Percentiles rank a stretch among this genome's conserved stretches.
Conservation (phyloP, 1,140 invertebrate genomes). For the Atta texana region DNA sequence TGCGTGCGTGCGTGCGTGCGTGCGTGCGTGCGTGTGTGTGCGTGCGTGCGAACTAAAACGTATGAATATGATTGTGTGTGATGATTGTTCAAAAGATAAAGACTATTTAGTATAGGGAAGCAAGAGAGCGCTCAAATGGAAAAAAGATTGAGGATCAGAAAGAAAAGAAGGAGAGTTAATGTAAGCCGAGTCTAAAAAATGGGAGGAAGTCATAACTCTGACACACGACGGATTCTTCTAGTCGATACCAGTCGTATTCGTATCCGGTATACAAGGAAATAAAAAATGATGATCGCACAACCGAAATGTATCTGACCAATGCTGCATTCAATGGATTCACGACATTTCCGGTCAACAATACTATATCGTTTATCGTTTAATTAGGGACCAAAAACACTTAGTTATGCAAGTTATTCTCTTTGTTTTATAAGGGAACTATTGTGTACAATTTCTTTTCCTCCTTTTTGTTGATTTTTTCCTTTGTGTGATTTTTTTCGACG, state of each 20-base stretch:
- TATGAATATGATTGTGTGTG: background rate
- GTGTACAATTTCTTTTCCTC: background rate
- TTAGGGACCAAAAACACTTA: slow-evolving; percentile 64
- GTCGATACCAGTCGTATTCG: slow-evolving; percentile 64
- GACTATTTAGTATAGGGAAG: background rate
- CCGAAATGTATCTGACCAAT: slow-evolving; percentile 58
- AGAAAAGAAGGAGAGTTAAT: background rate
- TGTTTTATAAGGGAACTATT: slow-evolving; percentile 20
- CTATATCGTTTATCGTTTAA: slow-evolving; percentile 69
- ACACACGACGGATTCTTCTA: slow-evolving; percentile 61
- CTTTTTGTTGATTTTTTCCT: too few species aligned
- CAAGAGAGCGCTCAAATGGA: slow-evolving; percentile 2
- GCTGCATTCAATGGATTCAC: slow-evolving; percentile 66
- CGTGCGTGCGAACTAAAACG: background rate
- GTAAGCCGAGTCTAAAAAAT: slow-evolving; percentile 16
- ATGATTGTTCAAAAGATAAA: background rate
- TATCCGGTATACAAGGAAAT: slow-evolving; percentile 59
- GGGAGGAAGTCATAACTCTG: slow-evolving; percentile 71
- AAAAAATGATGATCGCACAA: slow-evolving; percentile 58
- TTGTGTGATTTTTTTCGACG: slow-evolving; percentile 48
- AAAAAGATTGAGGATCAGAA: slow-evolving; percentile 37
- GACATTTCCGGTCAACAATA: slow-evolving; percentile 62
- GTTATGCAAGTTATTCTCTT: slow-evolving; percentile 52
- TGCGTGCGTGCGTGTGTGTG: too few species aligned
- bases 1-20: too few species aligned